Base-by-base conservation (phyloP, 2,888 invertebrate genomes). In the Conus canariensis region DNA sequence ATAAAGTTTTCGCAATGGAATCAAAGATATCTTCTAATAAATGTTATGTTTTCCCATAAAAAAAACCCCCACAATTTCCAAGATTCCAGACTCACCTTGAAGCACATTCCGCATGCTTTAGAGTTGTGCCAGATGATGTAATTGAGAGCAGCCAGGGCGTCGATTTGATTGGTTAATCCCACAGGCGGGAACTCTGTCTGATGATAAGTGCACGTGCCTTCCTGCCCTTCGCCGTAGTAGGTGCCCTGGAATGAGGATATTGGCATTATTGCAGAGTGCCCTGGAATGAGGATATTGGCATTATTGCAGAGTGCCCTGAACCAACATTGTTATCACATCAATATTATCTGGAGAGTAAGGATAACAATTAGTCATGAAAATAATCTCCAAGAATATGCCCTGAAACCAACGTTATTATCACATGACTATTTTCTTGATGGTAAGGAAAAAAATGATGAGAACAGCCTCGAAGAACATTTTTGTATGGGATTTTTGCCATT, bases 131-230 rank as follows among this genome's bases (percentile, higher is more conserved):
- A 90, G 56, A 87, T 80, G 56, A 87, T 87, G 19, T 80, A 60
- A 60, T 90, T 90, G 4, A 90, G 82, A 16, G 90, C 90, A 9
- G 87, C 90, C 82, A 90, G 25, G 10, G 90, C 87, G 45, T 77
- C 64, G 83, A 90, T 90, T 60, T 90, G 80, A 25, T 60, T 67
- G 87, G 87, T 25, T 8, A 87, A 87, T 60, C 87, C 90, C 10
- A 82, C 87, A 25, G 85, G 16, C 25, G 90, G 90, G 22, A 82
- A 82, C 19, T 12, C 60, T 1, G 56, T 70, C 56, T 58, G 87
- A 16, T 85, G 59, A 58, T 82, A 82, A 0, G 80, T 60, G 64
- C 90, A 90, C n/a, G 90, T 82, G 22, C 90, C 90, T 60, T 90
- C 87, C 14, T 67, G 64, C 4, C 80, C 87, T 64, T 90, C 85